Evolutionary conservation across 2,888 invertebrate species (phyloP), one percentile per base, ranked within the genome.

Genomic region (Chironomus riparius): DNA sequence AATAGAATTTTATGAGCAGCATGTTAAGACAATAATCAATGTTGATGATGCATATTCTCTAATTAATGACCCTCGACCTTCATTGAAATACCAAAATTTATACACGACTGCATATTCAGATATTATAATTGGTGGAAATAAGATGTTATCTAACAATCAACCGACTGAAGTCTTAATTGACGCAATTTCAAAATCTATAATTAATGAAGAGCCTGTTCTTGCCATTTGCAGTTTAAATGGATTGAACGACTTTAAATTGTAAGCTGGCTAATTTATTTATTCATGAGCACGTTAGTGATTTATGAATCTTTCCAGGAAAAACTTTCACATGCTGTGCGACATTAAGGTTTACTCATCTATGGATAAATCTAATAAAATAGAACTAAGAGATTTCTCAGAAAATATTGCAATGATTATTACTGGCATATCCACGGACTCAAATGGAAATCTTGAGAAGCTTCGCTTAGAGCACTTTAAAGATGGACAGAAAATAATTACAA

Each of bases 361-460:
- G 81, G 84, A 85, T 68, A 96, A 96, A 84, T 92, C 92, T 0
- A 93, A 95, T 80, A 86, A 95, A 65, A 85, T 96, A 56, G 83
- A 92, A 78, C 95, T 92, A 82, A 92, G 94, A 0, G 95, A 96
- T 82, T 94, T 94, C 1, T 88, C 91, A 77, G 95, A 95, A 95
- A 92, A 93, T 0, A 95, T 96, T 83, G 95, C 95, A 1, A 96
- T 96, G 95, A 90, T 90, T 10, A 91, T 96, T 81, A 95, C 95
- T 0, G 95, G 91, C 1, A 91, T 93, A 12, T 22, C 28, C 4
- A 22, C 22, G 1, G 48, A 74, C 6, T 5, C 22, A 10, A 6
- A n/a, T n/a, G 68, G 48, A 48, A 48, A 15, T 0, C 48, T 61
- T 6, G 13, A 21, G 2, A 65, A 65, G 3, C 3, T 65, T 10